Evolutionary conservation across 92 coral and sea anemone genomes (phyloP).

Genomic region (Heliopora coerulea): DNA sequence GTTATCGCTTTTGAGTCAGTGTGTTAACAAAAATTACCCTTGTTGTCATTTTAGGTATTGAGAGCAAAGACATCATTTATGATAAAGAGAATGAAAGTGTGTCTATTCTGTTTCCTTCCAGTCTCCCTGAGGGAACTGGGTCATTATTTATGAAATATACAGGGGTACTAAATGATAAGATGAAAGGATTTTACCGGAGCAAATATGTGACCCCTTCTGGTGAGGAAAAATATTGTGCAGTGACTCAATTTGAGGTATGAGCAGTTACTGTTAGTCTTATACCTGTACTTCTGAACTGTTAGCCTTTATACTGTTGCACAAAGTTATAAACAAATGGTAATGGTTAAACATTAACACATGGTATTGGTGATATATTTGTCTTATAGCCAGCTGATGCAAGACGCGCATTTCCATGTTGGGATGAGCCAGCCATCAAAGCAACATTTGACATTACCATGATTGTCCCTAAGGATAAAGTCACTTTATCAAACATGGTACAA

Average conservation of each 20-base stretch:
- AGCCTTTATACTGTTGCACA: too few species aligned
- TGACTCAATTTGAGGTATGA: conserved; percentile 94
- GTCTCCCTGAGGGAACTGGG: conserved; percentile 76
- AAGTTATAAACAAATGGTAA: not conserved
- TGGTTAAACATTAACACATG: not conserved
- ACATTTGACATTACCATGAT: conserved; percentile 89
- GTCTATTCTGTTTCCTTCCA: conserved; percentile 68
- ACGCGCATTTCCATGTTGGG: conserved; percentile 99
- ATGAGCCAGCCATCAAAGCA: conserved; percentile 95
- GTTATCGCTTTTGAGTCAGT: too few species aligned
- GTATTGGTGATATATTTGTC: not conserved
- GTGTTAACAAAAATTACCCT: not conserved
- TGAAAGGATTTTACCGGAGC: conserved; percentile 98
- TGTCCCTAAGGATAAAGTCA: conserved; percentile 92
- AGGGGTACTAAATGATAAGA: conserved; percentile 91
- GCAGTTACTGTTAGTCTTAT: too few species aligned
- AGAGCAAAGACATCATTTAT: conserved; percentile 69
- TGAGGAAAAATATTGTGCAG: conserved; percentile 88
- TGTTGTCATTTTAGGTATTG: conserved; percentile 44
- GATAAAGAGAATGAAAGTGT: conserved; percentile 88
- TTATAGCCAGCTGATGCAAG: conserved; percentile 96
- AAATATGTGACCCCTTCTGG: conserved; percentile 76
- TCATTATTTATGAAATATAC: conserved; percentile 71
- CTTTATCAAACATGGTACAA: conserved; percentile 92
- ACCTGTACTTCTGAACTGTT: too few species aligned